phyloP scores from a whole-genome alignment of 2,888 invertebrate genomes.

The Aphidoletes aphidimyza region DNA sequence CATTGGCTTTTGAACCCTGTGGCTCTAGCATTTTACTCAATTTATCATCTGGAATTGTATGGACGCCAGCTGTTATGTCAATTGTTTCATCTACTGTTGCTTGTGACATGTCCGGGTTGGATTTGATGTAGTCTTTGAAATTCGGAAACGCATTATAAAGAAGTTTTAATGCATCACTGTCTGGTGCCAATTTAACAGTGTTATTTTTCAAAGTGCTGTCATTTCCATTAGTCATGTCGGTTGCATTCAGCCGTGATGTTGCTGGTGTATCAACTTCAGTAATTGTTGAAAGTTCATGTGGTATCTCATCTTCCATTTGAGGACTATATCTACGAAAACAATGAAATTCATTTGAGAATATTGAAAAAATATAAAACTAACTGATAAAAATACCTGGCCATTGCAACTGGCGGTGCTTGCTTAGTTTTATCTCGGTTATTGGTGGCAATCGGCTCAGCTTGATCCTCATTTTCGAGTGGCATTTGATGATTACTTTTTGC shows the following conservation, averaged over 20 bases:
- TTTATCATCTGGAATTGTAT: slow-evolving; percentile 63
- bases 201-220: background rate
- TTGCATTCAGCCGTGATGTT: slow-evolving; percentile 64
- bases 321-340: slow-evolving; percentile 62
- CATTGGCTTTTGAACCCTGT: slow-evolving; percentile 65
- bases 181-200: background rate
- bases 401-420: slow-evolving; percentile 61
- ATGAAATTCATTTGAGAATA: background rate
- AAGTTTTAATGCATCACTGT: background rate
- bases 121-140: slow-evolving; percentile 67
- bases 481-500: slow-evolving; percentile 61
- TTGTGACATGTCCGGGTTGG: slow-evolving; percentile 60
- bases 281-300: slow-evolving; percentile 75
- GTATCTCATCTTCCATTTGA: slow-evolving; percentile 62
- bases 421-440: background rate
- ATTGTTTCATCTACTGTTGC: slow-evolving; percentile 59
- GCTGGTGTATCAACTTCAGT: slow-evolving; percentile 76
- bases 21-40: slow-evolving; percentile 60
- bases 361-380: background rate
- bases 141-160: slow-evolving; percentile 59
- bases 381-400: slow-evolving; percentile 57
- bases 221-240: background rate
- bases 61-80: slow-evolving; percentile 65
- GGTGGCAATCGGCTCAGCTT: background rate
- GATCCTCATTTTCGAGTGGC: slow-evolving; percentile 60